phyloP scores from a whole-genome alignment of 2,797 vertebrate genomes.

The Diceros bicornis region DNA sequence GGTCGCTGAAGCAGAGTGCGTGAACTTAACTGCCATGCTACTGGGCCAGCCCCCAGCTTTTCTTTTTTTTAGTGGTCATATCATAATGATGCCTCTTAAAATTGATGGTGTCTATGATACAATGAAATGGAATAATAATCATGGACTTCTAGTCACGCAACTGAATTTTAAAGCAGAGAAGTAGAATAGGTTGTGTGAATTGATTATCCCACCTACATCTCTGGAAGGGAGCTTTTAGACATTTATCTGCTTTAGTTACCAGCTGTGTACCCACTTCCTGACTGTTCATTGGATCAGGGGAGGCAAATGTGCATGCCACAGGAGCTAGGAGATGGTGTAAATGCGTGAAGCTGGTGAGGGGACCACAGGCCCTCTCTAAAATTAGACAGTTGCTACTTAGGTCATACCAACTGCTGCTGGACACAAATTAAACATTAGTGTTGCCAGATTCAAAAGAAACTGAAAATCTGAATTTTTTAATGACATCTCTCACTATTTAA shows the following conservation, averaged over 20 bases:
- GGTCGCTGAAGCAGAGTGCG: no score
- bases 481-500: conserved; percentile 11
- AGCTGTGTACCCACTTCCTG: neutral
- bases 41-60: neutral
- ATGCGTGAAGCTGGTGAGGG: neutral
- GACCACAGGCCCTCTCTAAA: neutral
- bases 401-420: neutral
- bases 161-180: conserved; percentile 21
- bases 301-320: neutral
- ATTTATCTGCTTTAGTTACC: neutral
- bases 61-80: neutral
- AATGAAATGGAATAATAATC: neutral
- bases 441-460: neutral
- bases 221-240: neutral
- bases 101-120: neutral
- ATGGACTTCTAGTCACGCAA: neutral
- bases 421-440: neutral
- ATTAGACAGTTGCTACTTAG: neutral
- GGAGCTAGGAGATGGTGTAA: neutral
- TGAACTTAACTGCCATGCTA: no score
- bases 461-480: neutral
- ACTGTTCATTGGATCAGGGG: neutral
- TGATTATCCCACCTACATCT: neutral
- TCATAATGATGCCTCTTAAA: conserved; percentile 4
- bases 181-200: neutral